Evolutionary conservation across 1,140 invertebrate species (phyloP).

Genomic region (Leptopilina clavipes): DNA sequence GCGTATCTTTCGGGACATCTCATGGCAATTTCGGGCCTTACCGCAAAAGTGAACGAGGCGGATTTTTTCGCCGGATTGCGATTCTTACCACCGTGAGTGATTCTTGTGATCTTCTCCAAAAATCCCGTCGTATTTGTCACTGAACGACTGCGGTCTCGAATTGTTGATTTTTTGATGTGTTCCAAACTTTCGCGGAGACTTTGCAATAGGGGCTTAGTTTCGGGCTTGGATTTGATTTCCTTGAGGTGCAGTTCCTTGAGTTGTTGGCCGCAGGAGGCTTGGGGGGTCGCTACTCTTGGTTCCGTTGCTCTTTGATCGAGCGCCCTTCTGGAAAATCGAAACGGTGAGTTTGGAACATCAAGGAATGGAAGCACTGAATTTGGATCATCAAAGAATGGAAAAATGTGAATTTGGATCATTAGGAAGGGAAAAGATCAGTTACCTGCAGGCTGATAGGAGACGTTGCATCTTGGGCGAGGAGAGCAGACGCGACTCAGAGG

Average conservation of each 20-base stretch:
- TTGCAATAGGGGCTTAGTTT: constrained; percentile 69
- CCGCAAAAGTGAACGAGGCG: constrained; percentile 70
- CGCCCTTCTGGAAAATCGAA: constrained; percentile 66
- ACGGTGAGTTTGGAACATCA: too few relatives aligned
- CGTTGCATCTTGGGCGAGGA: constrained; percentile 72
- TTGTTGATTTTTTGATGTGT: constrained; percentile 70
- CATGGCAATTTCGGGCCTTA: constrained; percentile 71
- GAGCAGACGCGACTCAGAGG: constrained; percentile 68
- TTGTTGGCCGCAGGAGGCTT: constrained; percentile 60
- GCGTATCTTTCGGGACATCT: constrained; percentile 68
- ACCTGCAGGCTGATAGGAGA: constrained; percentile 72
- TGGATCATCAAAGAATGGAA: too few relatives aligned
- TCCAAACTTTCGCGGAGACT: constrained; percentile 69
- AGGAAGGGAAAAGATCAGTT: too few relatives aligned
- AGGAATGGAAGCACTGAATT: too few relatives aligned
- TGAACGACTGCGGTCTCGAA: constrained; percentile 66
- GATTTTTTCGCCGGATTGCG: constrained; percentile 72
- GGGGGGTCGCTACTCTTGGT: constrained; percentile 66
- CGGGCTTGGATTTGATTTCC: constrained; percentile 69
- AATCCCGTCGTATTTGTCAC: constrained; percentile 54
- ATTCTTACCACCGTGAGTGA: constrained; percentile 68
- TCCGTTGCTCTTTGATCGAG: constrained; percentile 71
- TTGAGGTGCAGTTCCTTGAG: constrained; percentile 69
- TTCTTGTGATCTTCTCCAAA: constrained; percentile 68
- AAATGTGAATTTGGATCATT: too few relatives aligned